Evolutionary conservation across 2,113 vertebrate species (phyloP).

Genomic region (Uria aalge): DNA sequence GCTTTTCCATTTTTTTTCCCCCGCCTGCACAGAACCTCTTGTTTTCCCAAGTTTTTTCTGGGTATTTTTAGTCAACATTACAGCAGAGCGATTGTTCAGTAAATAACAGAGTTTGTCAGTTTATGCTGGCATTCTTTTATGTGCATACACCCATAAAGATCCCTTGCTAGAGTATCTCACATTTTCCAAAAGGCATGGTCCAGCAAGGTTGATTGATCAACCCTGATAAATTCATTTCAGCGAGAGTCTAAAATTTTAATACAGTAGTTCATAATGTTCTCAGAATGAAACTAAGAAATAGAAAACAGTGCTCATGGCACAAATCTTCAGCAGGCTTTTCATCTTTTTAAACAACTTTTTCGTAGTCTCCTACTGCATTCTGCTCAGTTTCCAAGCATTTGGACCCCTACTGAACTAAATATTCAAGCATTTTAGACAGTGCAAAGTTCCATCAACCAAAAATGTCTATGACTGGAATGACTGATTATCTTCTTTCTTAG

Average conservation of each 20-base stretch:
- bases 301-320: background rate
- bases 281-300: background rate
- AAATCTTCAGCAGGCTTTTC: background rate
- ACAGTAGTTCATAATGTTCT: background rate
- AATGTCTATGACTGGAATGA: background rate
- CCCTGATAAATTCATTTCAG: background rate
- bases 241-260: constrained; percentile 12
- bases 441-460: background rate
- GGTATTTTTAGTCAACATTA: background rate
- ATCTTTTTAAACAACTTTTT: background rate
- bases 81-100: background rate
- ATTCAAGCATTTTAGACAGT: background rate
- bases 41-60: background rate
- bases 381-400: background rate
- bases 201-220: background rate
- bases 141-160: background rate
- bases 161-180: background rate
- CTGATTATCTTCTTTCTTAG: background rate
- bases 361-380: background rate
- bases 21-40: background rate
- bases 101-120: background rate
- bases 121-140: background rate
- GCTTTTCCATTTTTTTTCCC: background rate
- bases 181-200: background rate
- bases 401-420: background rate